Conservation (phyloP, 2,113 vertebrate species). For the Ictalurus punctatus region DNA sequence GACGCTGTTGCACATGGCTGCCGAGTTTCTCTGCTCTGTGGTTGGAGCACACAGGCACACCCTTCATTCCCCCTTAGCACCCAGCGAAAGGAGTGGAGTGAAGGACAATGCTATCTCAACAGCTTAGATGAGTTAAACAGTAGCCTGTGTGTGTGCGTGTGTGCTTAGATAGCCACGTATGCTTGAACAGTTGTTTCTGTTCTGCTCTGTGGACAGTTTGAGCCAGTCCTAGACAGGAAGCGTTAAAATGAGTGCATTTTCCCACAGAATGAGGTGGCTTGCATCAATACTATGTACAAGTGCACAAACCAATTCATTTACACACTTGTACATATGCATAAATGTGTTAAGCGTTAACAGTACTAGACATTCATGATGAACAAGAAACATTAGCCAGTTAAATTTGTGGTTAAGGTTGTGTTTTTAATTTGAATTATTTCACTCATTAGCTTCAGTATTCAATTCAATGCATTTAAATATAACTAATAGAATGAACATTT, state of each 20-base stretch:
- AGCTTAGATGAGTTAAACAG: conserved; percentile 6
- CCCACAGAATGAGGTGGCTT: conserved; percentile 14
- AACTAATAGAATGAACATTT: neutral
- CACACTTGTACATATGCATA: neutral
- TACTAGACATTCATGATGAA: neutral
- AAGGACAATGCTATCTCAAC: conserved; percentile 27
- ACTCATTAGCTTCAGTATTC: neutral
- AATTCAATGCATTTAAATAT: neutral
- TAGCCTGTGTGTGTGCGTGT: conserved; percentile 35
- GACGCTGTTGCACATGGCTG: neutral
- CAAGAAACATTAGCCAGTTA: neutral
- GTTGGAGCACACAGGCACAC: conserved; percentile 32
- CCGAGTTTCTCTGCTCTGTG: conserved; percentile 26
- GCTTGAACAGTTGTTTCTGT: conserved; percentile 54
- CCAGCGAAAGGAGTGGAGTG: conserved; percentile 13
- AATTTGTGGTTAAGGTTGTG: neutral
- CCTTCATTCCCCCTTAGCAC: neutral
- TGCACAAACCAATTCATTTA: neutral
- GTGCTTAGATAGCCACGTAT: conserved; percentile 14
- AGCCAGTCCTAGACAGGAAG: conserved; percentile 46
- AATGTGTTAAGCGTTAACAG: neutral
- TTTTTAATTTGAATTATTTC: neutral
- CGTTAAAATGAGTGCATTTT: conserved; percentile 31
- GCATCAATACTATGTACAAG: neutral
- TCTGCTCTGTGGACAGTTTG: conserved; percentile 45